These are phyloP conservation scores for Lucilia cuprina DNA, from an alignment of 1,140 invertebrate genomes.

Conservation along the genomic window DNA sequence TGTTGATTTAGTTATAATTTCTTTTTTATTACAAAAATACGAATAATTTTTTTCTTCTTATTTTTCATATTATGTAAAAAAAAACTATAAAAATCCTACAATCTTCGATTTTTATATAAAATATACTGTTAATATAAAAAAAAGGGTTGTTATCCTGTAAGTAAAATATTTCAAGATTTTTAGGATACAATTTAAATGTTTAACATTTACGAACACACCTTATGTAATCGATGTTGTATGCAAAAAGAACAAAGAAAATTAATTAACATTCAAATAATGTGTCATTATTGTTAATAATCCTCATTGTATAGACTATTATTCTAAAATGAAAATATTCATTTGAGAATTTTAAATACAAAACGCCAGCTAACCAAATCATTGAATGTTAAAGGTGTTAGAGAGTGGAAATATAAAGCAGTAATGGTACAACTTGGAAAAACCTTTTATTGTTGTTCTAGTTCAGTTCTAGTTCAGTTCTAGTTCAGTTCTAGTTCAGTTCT, in stretches of 20 bases:
- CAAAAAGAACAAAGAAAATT: not conserved
- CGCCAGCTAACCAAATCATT: not conserved
- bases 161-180: constrained; percentile 8
- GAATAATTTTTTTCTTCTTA: not conserved
- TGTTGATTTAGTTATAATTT: not conserved
- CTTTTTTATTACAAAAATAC: not conserved
- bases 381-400: not conserved
- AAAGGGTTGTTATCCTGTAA: constrained; percentile 39
- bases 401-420: no score
- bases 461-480: no score
- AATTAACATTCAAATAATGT: not conserved
- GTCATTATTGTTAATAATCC: not conserved
- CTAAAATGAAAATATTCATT: no score
- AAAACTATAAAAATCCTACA: not conserved
- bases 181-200: not conserved
- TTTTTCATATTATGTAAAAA: constrained; percentile 1
- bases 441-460: no score
- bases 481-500: no score
- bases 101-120: not conserved
- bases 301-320: not conserved
- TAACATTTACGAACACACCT: not conserved
- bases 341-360: no score
- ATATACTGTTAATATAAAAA: not conserved
- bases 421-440: no score
- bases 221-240: constrained; percentile 17